These are phyloP conservation scores for Rhinoderma darwinii DNA, from an alignment of 2,113 vertebrate genomes.

Conservation along the genomic window DNA sequence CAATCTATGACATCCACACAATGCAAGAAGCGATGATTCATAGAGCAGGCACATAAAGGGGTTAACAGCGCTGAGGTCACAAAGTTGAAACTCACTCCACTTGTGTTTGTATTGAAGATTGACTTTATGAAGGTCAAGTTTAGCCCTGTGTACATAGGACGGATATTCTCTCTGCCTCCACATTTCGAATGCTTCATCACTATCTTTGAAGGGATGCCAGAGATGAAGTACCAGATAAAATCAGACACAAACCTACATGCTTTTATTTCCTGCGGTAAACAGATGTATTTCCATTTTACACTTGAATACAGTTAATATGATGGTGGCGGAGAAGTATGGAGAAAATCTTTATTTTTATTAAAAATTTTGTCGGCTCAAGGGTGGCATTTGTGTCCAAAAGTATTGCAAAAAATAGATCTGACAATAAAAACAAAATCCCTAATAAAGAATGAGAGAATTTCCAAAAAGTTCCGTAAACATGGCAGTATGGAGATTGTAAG, in stretches of 20 bases:
- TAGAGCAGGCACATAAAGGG: slow-evolving; percentile 1
- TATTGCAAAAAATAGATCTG: not conserved
- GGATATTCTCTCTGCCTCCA: slow-evolving; percentile 54
- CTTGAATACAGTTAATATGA: not conserved
- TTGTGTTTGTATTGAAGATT: slow-evolving; percentile 53
- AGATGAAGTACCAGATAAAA: slow-evolving; percentile 54
- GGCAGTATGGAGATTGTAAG: not conserved
- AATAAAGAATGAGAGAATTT: not conserved
- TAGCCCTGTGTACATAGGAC: slow-evolving; percentile 57
- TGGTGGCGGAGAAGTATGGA: not conserved
- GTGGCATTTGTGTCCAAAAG: not conserved
- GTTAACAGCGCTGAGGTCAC: slow-evolving; percentile 36
- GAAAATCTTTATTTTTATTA: not conserved
- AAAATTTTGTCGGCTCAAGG: not conserved
- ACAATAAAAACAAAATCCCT: not conserved
- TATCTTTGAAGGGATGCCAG: slow-evolving; percentile 57
- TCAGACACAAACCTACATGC: slow-evolving; percentile 39
- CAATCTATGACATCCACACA: not conserved
- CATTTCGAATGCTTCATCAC: slow-evolving; percentile 57
- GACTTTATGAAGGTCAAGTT: slow-evolving; percentile 56
- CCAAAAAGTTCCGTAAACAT: not conserved
- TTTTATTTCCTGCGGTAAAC: slow-evolving; percentile 52
- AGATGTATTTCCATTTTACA: slow-evolving; percentile 33
- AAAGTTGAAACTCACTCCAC: slow-evolving; percentile 37
- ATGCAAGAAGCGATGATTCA: not conserved